phyloP scores from a whole-genome alignment of 2,888 invertebrate species.

The Cataglyphis rosenhaueri region DNA sequence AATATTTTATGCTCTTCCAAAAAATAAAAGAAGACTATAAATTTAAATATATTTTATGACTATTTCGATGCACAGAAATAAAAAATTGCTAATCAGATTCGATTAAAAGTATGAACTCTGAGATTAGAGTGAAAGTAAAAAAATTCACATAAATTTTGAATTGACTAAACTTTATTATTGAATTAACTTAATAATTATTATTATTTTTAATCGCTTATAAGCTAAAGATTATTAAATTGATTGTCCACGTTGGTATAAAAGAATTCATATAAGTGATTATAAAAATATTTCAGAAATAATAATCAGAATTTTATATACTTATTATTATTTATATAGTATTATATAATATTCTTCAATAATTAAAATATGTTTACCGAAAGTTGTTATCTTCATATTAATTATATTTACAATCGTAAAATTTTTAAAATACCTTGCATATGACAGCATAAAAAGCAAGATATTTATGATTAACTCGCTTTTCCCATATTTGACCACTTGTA shows the following conservation, averaged over 20 bases:
- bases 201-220: not conserved
- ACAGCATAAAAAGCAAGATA: not conserved
- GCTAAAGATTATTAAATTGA: not conserved
- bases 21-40: not conserved
- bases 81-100: not conserved
- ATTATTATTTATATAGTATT: not conserved
- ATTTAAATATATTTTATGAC: not conserved
- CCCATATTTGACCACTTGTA: conserved; percentile 6
- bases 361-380: not conserved
- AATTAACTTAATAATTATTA: not conserved
- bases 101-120: not conserved
- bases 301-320: not conserved
- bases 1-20: not conserved
- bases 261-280: not conserved
- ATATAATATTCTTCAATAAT: not conserved
- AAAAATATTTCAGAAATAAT: not conserved
- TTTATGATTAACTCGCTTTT: conserved; percentile 8
- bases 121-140: not conserved
- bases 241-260: not conserved
- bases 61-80: not conserved
- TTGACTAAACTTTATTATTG: not conserved
- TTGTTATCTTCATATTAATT: not conserved
- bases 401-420: not conserved
- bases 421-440: not conserved
- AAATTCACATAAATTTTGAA: no score